These are phyloP conservation scores for Rhadinocentrus ornatus DNA, from an alignment of 2,797 vertebrate genomes.

Conservation along the genomic window DNA sequence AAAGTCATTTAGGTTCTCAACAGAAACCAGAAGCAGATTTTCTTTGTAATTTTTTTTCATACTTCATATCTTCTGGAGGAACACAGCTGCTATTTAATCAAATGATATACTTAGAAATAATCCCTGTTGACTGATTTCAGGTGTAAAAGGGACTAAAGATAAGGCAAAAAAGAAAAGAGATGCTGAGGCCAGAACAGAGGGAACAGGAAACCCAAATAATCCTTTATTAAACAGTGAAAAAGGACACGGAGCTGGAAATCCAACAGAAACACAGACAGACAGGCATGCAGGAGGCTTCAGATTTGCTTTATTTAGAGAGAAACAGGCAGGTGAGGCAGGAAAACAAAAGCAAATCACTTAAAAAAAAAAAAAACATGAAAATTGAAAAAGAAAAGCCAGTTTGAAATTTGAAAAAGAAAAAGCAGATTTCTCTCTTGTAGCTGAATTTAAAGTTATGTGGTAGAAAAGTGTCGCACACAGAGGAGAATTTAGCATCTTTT, in stretches of 20 bases:
- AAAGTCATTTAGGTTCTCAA: slow-evolving; percentile 49
- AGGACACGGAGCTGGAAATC: slow-evolving; percentile 34
- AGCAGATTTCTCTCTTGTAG: slow-evolving; percentile 10
- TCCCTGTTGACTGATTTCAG: not conserved
- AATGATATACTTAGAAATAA: not conserved
- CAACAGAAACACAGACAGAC: slow-evolving; percentile 49
- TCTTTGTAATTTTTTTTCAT: not conserved
- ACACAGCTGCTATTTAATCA: slow-evolving; percentile 14
- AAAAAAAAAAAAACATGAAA: slow-evolving; percentile 3
- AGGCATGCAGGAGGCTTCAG: slow-evolving; percentile 71
- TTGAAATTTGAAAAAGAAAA: slow-evolving; percentile 24
- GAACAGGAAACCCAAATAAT: slow-evolving; percentile 4
- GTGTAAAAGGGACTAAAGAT: not conserved
- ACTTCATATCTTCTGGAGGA: not conserved
- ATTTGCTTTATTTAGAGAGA: slow-evolving; percentile 67
- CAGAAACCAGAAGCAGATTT: slow-evolving; percentile 8
- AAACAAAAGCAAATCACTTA: slow-evolving; percentile 26
- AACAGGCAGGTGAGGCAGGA: slow-evolving; percentile 47
- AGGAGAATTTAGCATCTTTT: slow-evolving; percentile 24
- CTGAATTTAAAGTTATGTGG: slow-evolving; percentile 19
- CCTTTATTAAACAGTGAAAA: slow-evolving; percentile 39
- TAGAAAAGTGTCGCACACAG: slow-evolving; percentile 21
- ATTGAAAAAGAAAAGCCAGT: slow-evolving; percentile 21
- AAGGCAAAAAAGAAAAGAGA: slow-evolving; percentile 24
- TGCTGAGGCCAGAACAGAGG: slow-evolving; percentile 20